Percentiles rank a stretch among this genome's conserved stretches.
These are phyloP conservation scores for Nasonia vitripennis DNA, from an alignment of 1,140 invertebrate species.

Conservation along the genomic window DNA sequence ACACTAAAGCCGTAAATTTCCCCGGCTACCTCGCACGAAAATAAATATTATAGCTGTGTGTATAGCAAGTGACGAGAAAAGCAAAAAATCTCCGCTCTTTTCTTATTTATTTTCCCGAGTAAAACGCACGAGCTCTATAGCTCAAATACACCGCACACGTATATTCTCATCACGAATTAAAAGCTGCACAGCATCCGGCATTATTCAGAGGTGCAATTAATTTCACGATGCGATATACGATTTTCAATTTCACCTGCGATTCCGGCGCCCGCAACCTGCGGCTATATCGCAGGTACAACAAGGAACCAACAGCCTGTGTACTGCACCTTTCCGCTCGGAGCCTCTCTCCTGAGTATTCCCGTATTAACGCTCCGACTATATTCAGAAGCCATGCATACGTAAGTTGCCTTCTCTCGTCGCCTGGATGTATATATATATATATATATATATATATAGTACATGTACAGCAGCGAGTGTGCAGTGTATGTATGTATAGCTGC, in stretches of 20 bases:
- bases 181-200: background rate
- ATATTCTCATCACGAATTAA: too few relatives aligned
- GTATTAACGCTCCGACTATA: slow-evolving; percentile 66
- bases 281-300: background rate
- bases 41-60: background rate
- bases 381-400: slow-evolving; percentile 68
- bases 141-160: too few relatives aligned
- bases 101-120: too few relatives aligned
- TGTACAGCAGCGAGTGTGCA: background rate
- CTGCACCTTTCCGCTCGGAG: background rate
- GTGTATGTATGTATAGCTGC: background rate
- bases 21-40: background rate
- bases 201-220: background rate
- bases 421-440: background rate
- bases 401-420: slow-evolving; percentile 52
- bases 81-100: too few relatives aligned
- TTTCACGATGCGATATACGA: background rate
- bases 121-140: too few relatives aligned
- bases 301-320: background rate
- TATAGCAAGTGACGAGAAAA: background rate
- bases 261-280: background rate
- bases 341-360: slow-evolving; percentile 56
- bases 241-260: background rate
- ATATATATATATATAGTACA: background rate
- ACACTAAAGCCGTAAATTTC: background rate